Evolutionary conservation across 2,797 vertebrate species (phyloP).

Genomic region (Hypotaenidia okinawae): DNA sequence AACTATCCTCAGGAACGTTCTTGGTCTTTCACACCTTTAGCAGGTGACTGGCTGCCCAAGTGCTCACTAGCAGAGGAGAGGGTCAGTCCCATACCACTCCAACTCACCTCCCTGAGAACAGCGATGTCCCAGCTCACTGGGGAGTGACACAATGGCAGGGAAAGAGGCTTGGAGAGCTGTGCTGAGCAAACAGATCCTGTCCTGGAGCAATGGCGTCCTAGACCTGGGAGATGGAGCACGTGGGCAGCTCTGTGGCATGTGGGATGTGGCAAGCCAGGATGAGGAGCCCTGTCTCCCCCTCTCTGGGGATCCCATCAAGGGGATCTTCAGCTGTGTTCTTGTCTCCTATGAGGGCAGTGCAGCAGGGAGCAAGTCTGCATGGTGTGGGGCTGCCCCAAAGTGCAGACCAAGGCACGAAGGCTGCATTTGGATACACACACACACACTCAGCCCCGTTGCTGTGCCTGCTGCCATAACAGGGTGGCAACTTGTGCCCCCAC

Average conservation of each 20-base stretch:
- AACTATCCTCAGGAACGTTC: not conserved
- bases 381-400: not conserved
- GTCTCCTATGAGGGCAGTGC: not conserved
- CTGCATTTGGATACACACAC: not conserved
- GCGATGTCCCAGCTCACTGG: not conserved
- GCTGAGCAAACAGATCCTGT: not conserved
- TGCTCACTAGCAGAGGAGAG: not conserved
- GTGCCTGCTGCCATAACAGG: not conserved
- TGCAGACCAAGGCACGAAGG: not conserved
- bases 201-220: not conserved
- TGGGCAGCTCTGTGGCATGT: not conserved
- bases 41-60: not conserved
- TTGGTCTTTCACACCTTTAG: not conserved
- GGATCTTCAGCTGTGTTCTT: not conserved
- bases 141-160: not conserved
- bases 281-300: not conserved
- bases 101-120: not conserved
- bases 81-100: too few relatives aligned
- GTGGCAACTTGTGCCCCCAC: not conserved
- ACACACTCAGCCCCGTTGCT: not conserved
- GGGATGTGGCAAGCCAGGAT: rapidly evolving
- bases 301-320: not conserved
- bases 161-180: not conserved
- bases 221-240: not conserved
- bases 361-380: rapidly evolving